Conservation (phyloP, 1,140 invertebrate species). For the Arion vulgaris region DNA sequence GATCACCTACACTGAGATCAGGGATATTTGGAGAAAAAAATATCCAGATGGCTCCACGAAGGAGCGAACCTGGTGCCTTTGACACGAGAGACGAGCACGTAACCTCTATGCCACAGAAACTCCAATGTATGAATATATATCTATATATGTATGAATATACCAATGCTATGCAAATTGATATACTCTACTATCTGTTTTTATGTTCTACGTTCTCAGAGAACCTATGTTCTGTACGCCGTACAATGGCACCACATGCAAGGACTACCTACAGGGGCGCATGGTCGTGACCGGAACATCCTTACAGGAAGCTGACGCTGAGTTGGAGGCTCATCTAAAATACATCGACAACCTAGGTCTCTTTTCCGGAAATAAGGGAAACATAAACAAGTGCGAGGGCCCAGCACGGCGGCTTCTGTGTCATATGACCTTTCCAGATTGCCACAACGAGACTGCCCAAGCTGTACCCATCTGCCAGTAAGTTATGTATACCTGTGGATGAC, state of each 20-base stretch:
- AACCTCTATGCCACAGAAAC: too few relatives aligned
- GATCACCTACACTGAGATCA: too few relatives aligned
- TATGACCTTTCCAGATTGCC: constrained; percentile 92
- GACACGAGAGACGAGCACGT: too few relatives aligned
- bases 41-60: too few relatives aligned
- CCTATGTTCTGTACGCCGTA: constrained; percentile 88
- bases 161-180: too few relatives aligned
- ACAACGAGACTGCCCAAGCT: constrained; percentile 66
- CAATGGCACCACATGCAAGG: constrained; percentile 88
- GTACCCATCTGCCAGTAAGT: constrained; percentile 66
- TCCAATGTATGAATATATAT: too few relatives aligned
- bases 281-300: constrained; percentile 47
- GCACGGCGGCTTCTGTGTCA: constrained; percentile 82
- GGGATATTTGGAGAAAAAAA: too few relatives aligned
- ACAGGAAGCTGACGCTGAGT: constrained; percentile 33
- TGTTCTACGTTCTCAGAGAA: constrained; percentile 41
- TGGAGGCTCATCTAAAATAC: constrained; percentile 43
- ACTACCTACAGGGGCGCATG: constrained; percentile 76
- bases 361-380: neutral
- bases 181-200: neutral
- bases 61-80: too few relatives aligned
- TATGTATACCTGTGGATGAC: neutral
- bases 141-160: too few relatives aligned
- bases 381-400: constrained; percentile 80
- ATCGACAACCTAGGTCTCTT: constrained; percentile 39